Evolutionary conservation across 2,888 invertebrate species (phyloP).

Genomic region (Allacma fusca): DNA sequence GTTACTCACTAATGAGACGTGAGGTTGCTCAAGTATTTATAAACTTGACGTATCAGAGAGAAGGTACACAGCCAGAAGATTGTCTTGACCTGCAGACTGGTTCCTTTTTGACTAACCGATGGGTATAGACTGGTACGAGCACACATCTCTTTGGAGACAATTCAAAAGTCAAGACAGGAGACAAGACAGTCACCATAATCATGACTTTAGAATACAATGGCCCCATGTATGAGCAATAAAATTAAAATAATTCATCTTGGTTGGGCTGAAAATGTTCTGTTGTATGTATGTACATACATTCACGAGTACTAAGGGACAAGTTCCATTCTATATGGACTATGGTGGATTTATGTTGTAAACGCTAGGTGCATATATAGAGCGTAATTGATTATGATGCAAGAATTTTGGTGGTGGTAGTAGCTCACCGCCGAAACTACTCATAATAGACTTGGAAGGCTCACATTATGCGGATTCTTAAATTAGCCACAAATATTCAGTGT

Average conservation of each 20-base stretch:
- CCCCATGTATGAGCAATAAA: background rate
- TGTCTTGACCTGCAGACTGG: too few species aligned
- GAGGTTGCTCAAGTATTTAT: too few species aligned
- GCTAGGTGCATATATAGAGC: background rate
- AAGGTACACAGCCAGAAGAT: too few species aligned
- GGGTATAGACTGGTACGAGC: too few species aligned
- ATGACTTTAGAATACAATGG: background rate
- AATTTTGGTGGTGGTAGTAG: conserved; percentile 1
- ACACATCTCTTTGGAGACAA: too few species aligned
- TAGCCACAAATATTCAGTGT: background rate
- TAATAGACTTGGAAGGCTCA: background rate
- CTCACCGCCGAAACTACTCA: background rate
- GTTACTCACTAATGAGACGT: too few species aligned
- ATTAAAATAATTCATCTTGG: conserved; percentile 4
- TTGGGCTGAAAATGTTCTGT: too few species aligned
- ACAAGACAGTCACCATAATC: background rate
- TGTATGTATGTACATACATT: background rate
- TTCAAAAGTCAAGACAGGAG: too few species aligned
- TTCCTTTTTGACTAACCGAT: too few species aligned
- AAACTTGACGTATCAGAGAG: too few species aligned
- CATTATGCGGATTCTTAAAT: background rate
- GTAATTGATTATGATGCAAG: conserved; percentile 19
- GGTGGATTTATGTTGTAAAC: too few species aligned
- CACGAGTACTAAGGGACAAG: background rate
- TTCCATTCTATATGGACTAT: too few species aligned